Evolutionary conservation across 2,888 invertebrate genomes (phyloP).

Genomic region (Parnassius mnemosyne): DNA sequence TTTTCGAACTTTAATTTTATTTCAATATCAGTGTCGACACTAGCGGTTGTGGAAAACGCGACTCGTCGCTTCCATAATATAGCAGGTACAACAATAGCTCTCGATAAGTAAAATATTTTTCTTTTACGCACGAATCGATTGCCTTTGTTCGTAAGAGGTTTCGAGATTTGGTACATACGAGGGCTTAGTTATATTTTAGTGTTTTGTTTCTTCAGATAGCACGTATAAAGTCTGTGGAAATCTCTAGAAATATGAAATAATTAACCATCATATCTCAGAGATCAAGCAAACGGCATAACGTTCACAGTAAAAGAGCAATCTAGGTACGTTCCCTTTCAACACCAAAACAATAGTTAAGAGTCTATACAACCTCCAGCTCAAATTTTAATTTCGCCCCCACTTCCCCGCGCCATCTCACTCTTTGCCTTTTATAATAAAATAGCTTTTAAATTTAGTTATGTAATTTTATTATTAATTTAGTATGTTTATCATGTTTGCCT

Average conservation of each 20-base stretch:
- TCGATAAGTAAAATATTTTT: slow-evolving; percentile 19
- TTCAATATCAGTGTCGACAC: slow-evolving; percentile 1
- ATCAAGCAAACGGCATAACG: too few relatives aligned
- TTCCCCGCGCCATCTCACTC: too few relatives aligned
- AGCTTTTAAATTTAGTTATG: too few relatives aligned
- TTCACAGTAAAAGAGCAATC: too few relatives aligned
- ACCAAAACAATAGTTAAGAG: too few relatives aligned
- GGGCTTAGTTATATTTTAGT: neutral
- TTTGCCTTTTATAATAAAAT: too few relatives aligned
- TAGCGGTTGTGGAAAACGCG: neutral
- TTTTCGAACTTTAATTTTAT: neutral
- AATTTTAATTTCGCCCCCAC: too few relatives aligned
- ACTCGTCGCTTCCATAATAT: slow-evolving; percentile 4
- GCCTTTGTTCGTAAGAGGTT: neutral
- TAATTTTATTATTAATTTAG: too few relatives aligned
- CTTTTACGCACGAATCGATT: slow-evolving; percentile 15
- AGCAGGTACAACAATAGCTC: slow-evolving; percentile 17
- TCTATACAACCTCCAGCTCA: too few relatives aligned
- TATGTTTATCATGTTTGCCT: too few relatives aligned
- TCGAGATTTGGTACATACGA: slow-evolving; percentile 9
- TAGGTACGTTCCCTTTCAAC: too few relatives aligned
- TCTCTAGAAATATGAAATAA: neutral
- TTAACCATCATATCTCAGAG: too few relatives aligned
- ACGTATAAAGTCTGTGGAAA: neutral
- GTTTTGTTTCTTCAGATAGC: slow-evolving; percentile 5